Conservation (phyloP, 2,113 vertebrate genomes). For the Sceloporus undulatus region DNA sequence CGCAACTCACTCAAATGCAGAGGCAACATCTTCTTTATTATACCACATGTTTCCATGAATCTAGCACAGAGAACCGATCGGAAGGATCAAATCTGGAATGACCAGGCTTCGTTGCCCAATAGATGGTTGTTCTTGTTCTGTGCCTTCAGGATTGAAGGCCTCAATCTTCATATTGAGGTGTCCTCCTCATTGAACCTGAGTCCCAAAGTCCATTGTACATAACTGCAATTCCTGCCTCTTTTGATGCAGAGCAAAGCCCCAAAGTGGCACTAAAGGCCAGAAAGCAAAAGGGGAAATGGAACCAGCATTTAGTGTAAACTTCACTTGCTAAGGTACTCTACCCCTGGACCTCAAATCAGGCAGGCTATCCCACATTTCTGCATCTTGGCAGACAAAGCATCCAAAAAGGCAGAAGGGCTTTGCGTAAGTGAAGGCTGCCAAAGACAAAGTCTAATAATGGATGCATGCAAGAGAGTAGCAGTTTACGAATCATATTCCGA, state of each 20-base stretch:
- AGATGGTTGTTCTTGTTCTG: no score
- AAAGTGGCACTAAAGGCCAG: not conserved
- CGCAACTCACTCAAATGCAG: not conserved
- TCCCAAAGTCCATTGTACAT: not conserved
- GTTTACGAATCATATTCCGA: not conserved
- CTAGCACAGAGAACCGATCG: not conserved
- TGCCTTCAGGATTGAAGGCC: no score
- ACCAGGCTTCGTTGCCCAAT: no score
- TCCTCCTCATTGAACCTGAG: not conserved
- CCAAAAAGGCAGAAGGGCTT: not conserved
- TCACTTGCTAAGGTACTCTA: no score
- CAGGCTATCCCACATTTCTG: not conserved
- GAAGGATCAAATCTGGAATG: not conserved
- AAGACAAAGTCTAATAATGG: not conserved
- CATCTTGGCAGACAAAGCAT: not conserved
- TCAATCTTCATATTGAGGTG: not conserved
- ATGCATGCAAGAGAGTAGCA: not conserved
- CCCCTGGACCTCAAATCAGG: not conserved
- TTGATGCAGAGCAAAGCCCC: not conserved
- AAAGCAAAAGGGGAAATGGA: not conserved
- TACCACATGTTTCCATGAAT: not conserved
- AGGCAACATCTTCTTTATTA: no score
- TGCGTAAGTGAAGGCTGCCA: not conserved
- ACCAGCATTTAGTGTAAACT: not conserved
- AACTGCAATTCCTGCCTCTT: not conserved